These are phyloP conservation scores for Propithecus deckenii DNA, from an alignment of 2,797 vertebrate genomes.

Conservation along the genomic window DNA sequence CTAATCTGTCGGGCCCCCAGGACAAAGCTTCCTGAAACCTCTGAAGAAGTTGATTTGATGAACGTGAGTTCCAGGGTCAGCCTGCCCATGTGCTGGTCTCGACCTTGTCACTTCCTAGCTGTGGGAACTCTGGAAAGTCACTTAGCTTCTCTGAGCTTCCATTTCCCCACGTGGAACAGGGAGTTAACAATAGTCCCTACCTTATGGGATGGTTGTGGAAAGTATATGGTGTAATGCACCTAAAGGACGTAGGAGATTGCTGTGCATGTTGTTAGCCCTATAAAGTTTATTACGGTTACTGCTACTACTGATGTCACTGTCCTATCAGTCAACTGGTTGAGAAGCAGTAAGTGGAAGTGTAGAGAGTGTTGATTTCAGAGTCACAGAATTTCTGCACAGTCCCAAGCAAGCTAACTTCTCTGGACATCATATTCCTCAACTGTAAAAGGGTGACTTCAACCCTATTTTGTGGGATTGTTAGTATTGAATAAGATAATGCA, in stretches of 20 bases:
- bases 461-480: neutral
- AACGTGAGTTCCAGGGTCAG: neutral
- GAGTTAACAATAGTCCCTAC: neutral
- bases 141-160: neutral
- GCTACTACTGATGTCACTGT: rapidly evolving
- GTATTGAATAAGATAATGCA: neutral
- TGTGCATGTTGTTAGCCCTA: neutral
- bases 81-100: neutral
- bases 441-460: neutral
- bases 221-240: neutral
- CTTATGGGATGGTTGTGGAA: neutral
- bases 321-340: neutral
- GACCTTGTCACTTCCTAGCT: neutral
- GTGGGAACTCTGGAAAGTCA: neutral
- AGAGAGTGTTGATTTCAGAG: neutral
- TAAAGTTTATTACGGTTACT: neutral
- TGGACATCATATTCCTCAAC: neutral
- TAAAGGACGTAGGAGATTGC: neutral
- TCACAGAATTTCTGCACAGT: neutral
- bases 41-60: neutral
- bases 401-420: neutral
- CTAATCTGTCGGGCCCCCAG: neutral
- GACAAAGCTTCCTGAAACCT: neutral
- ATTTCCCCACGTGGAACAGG: neutral
- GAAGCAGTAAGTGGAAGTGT: rapidly evolving